Evolutionary conservation across 1,140 invertebrate species (phyloP).

Genomic region (Cherax destructor): DNA sequence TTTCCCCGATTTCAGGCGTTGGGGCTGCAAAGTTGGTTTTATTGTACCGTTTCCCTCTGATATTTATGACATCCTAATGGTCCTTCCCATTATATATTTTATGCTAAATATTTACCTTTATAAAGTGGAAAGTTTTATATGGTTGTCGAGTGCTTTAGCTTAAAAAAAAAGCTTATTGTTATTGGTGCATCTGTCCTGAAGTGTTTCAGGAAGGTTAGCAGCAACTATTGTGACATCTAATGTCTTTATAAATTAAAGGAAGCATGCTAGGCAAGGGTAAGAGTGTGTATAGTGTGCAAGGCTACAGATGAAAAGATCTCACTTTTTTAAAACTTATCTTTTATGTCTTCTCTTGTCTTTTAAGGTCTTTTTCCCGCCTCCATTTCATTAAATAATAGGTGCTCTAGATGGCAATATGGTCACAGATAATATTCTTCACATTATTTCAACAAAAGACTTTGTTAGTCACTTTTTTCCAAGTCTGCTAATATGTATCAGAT

Average conservation of each 20-base stretch:
- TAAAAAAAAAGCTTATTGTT: neutral
- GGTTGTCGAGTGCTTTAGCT: neutral
- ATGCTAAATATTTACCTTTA: slow-evolving; percentile 13
- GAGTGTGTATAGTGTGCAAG: neutral
- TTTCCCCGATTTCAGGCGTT: neutral
- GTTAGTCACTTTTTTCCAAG: neutral
- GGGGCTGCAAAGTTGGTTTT: neutral
- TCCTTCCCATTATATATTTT: slow-evolving; percentile 3
- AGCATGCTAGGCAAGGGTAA: neutral
- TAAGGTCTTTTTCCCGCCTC: neutral
- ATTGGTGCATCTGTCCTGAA: neutral
- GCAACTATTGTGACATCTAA: neutral
- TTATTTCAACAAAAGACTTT: neutral
- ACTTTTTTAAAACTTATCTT: neutral
- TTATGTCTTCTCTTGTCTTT: neutral
- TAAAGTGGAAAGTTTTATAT: slow-evolving; percentile 15
- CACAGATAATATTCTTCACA: neutral
- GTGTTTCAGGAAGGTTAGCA: neutral
- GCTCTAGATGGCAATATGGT: neutral
- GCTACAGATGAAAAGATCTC: neutral
- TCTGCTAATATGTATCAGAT: too few species aligned
- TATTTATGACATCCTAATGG: neutral
- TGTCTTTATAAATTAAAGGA: neutral
- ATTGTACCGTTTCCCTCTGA: neutral
- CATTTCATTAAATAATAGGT: neutral